Percentiles rank a stretch among this genome's conserved stretches.
These are phyloP conservation scores for Dendrophyllia cribrosa DNA, from an alignment of 64 coral and sea anemone species.

Conservation along the genomic window DNA sequence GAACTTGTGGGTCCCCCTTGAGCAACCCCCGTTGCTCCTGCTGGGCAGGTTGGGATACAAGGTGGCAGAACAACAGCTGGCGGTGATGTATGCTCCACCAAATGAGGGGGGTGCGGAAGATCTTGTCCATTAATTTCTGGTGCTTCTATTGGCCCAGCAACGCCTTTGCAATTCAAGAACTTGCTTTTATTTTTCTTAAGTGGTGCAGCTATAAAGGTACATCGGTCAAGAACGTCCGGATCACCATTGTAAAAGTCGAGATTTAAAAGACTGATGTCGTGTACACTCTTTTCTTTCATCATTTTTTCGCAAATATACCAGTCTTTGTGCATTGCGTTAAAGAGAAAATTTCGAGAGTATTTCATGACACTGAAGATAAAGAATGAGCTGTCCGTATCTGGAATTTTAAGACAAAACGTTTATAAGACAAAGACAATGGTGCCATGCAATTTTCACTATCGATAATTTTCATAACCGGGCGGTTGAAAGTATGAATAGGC, in stretches of 20 bases:
- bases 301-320: slow-evolving; percentile 79
- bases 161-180: not conserved
- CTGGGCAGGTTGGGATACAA: slow-evolving; percentile 23
- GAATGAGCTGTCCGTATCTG: slow-evolving; percentile 51
- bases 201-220: not conserved
- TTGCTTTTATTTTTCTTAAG: not conserved
- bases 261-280: not conserved
- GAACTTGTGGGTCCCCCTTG: not conserved
- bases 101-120: slow-evolving; percentile 15
- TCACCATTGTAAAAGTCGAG: slow-evolving; percentile 32
- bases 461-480: no score
- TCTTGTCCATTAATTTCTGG: slow-evolving; percentile 9
- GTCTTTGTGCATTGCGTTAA: slow-evolving; percentile 58
- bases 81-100: not conserved
- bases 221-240: slow-evolving; percentile 22
- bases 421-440: not conserved
- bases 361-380: slow-evolving; percentile 6
- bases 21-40: not conserved
- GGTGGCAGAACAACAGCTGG: not conserved
- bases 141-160: not conserved
- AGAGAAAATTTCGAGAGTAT: not conserved
- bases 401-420: not conserved
- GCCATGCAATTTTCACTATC: not conserved
- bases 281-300: not conserved
- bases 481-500: no score